A percentile compares a stretch with the other conserved stretches of the same genome.
phyloP scores from a whole-genome alignment of 2,797 vertebrate species.

The Sebastes alutus region DNA sequence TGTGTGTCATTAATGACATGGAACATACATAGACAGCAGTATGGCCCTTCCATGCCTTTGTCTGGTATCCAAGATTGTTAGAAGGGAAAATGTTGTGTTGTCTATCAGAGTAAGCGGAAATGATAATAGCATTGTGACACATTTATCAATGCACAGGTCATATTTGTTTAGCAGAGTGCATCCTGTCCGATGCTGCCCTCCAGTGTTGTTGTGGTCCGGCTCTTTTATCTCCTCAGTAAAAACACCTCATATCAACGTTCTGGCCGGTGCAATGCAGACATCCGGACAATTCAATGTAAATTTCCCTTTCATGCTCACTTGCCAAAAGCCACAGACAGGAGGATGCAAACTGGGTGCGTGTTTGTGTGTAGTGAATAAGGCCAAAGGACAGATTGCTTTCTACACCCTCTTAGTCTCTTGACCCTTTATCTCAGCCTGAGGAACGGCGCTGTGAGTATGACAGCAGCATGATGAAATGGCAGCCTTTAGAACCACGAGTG shows the following conservation, averaged over 20 bases:
- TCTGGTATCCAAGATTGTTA: slow-evolving; percentile 19
- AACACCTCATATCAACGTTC: slow-evolving; percentile 61
- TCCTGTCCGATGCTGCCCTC: slow-evolving; percentile 59
- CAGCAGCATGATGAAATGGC: slow-evolving; percentile 45
- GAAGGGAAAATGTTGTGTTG: slow-evolving; percentile 36
- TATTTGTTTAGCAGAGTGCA: slow-evolving; percentile 63
- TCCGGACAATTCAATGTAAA: slow-evolving; percentile 48
- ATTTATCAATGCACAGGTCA: slow-evolving; percentile 52
- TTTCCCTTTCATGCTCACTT: slow-evolving; percentile 57
- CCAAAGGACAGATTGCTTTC: slow-evolving; percentile 13
- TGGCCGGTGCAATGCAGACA: slow-evolving; percentile 49
- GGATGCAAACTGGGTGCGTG: slow-evolving; percentile 14
- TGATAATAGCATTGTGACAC: slow-evolving; percentile 40
- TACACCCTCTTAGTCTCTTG: slow-evolving; percentile 12
- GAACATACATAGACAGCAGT: neutral
- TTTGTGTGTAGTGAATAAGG: neutral
- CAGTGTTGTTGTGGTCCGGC: slow-evolving; percentile 16
- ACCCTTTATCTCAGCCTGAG: slow-evolving; percentile 38
- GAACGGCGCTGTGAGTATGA: slow-evolving; percentile 23
- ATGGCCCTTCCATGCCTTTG: neutral
- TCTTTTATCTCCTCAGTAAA: slow-evolving; percentile 69
- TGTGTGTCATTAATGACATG: neutral
- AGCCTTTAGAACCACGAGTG: slow-evolving; percentile 20
- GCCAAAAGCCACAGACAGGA: slow-evolving; percentile 46
- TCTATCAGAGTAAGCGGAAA: slow-evolving; percentile 33